Evolutionary conservation across 1,140 invertebrate species (phyloP).

Genomic region (Cheumatopsyche charites): DNA sequence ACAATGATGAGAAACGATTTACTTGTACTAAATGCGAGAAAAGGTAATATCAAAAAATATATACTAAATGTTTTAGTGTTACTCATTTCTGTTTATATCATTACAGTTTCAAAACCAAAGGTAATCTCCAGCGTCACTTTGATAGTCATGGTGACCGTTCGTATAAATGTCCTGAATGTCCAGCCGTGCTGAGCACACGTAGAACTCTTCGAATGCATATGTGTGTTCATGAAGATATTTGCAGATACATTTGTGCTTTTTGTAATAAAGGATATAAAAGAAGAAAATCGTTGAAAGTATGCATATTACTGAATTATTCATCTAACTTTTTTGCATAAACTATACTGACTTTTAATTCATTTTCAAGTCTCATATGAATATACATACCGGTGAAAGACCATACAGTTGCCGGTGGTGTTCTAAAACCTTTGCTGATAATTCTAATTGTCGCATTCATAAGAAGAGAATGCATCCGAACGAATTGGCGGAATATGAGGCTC

Average conservation of each 20-base stretch:
- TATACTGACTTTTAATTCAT: neutral
- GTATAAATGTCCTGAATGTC: conserved; percentile 45
- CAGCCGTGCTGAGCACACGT: conserved; percentile 40
- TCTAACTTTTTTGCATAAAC: neutral
- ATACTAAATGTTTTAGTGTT: neutral
- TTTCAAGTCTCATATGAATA: conserved; percentile 43
- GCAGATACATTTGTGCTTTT: conserved; percentile 40
- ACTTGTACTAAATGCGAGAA: conserved; percentile 38
- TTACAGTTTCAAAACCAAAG: conserved; percentile 47
- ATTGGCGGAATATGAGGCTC: conserved; percentile 44
- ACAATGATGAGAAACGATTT: conserved; percentile 30
- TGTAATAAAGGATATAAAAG: conserved; percentile 47
- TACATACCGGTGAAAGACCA: conserved; percentile 42
- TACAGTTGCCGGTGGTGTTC: conserved; percentile 44
- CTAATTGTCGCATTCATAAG: conserved; percentile 43
- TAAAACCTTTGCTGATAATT: conserved; percentile 45
- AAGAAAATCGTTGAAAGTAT: conserved; percentile 43
- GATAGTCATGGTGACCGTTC: conserved; percentile 38
- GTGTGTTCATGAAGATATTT: conserved; percentile 38
- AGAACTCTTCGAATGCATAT: conserved; percentile 40
- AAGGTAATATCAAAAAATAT: conserved; percentile 12
- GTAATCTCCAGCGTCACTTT: conserved; percentile 29
- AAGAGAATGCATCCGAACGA: conserved; percentile 41
- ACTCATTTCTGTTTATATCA: no score
- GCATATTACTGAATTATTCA: neutral